Conservation (phyloP, 2,888 invertebrate genomes). For the Macrosoma leucophasiata region DNA sequence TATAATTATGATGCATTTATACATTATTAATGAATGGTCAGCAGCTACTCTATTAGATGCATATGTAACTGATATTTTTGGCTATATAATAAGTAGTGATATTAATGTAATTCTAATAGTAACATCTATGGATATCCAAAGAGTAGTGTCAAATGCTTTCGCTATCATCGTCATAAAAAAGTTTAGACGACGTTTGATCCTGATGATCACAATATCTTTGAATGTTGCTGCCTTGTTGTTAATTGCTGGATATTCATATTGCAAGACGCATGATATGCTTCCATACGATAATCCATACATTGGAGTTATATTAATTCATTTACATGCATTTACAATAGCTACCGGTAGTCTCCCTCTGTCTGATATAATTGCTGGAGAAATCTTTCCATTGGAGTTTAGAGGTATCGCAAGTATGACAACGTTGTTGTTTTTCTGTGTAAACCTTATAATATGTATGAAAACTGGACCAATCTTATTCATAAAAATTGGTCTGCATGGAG, state of each 20-base stretch:
- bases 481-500: slow-evolving; percentile 35
- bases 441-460: slow-evolving; percentile 41
- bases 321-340: slow-evolving; percentile 65
- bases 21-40: slow-evolving; percentile 38
- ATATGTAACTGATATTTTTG: slow-evolving; percentile 39
- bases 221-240: slow-evolving; percentile 35
- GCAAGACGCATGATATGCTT: slow-evolving; percentile 28
- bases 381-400: slow-evolving; percentile 75
- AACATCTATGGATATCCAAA: slow-evolving; percentile 41
- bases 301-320: slow-evolving; percentile 37
- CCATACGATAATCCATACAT: slow-evolving; percentile 32
- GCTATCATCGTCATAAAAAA: slow-evolving; percentile 46
- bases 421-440: slow-evolving; percentile 36
- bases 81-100: slow-evolving; percentile 34
- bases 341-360: slow-evolving; percentile 77
- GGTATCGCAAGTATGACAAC: slow-evolving; percentile 68
- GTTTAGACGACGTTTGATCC: slow-evolving; percentile 41
- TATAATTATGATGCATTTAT: slow-evolving; percentile 41
- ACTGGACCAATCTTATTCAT: slow-evolving; percentile 36
- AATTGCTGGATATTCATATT: slow-evolving; percentile 36
- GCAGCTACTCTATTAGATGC: slow-evolving; percentile 39
- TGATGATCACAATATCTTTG: slow-evolving; percentile 33
- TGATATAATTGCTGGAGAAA: slow-evolving; percentile 80
- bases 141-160: slow-evolving; percentile 40
- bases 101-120: slow-evolving; percentile 36